Evolutionary conservation across 1,140 invertebrate genomes (phyloP).

Genomic region (Aphaenogaster floridana): DNA sequence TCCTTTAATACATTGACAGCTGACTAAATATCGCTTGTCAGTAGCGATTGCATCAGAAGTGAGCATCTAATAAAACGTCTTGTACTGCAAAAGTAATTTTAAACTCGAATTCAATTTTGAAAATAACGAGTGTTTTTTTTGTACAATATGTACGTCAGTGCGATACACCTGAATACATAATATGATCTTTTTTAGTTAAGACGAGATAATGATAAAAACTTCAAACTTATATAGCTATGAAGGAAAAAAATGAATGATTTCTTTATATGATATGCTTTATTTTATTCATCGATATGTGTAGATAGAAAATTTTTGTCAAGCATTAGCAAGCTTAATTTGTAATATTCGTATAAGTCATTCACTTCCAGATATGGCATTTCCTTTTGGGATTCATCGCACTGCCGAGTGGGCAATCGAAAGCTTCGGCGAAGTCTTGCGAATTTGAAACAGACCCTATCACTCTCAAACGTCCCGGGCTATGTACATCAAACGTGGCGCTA

Average conservation of each 20-base stretch:
- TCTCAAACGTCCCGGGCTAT: slow-evolving; percentile 60
- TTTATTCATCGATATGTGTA: slow-evolving; percentile 2
- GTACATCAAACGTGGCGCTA: not conserved
- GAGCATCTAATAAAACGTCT: not conserved
- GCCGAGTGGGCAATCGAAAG: slow-evolving; percentile 56
- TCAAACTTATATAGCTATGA: not conserved
- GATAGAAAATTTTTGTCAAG: not conserved
- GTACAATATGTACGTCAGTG: not conserved
- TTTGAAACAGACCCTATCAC: slow-evolving; percentile 63
- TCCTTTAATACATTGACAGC: not conserved
- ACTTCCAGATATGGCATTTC: slow-evolving; percentile 70
- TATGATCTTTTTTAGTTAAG: not conserved
- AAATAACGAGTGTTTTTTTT: not conserved
- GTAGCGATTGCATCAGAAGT: not conserved
- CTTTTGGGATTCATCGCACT: slow-evolving; percentile 69
- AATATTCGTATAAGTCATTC: not conserved
- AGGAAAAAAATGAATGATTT: not conserved
- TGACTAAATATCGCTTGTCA: not conserved
- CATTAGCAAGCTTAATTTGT: not conserved
- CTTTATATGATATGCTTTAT: not conserved
- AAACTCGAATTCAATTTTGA: not conserved
- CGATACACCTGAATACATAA: not conserved
- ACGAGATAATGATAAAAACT: not conserved
- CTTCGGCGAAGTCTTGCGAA: slow-evolving; percentile 60
- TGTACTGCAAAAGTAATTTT: not conserved